Conservation (phyloP, 2,113 vertebrate species). For the Centropus bengalensis region DNA sequence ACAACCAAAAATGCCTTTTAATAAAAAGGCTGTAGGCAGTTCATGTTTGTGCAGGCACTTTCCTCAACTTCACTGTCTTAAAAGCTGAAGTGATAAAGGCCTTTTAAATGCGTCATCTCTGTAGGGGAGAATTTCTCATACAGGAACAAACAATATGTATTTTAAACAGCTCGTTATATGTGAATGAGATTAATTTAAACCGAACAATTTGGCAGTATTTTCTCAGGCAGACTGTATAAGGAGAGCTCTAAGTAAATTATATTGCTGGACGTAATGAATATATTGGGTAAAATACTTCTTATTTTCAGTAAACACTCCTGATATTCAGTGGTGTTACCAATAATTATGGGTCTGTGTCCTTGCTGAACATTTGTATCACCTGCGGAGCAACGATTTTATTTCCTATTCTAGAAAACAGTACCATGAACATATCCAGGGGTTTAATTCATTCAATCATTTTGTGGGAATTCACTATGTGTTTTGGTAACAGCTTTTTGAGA, state of each 20-base stretch:
- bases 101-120: background rate
- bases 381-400: background rate
- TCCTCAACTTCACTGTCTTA: background rate
- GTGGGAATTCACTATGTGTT: background rate
- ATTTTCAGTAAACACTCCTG: background rate
- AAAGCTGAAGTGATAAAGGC: background rate
- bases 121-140: background rate
- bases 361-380: background rate
- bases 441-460: background rate
- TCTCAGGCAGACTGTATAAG: background rate
- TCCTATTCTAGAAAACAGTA: background rate
- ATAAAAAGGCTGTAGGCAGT: background rate
- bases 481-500: background rate
- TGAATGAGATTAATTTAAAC: background rate
- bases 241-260: constrained; percentile 5
- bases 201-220: background rate
- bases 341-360: background rate
- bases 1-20: background rate
- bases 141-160: background rate
- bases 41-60: background rate
- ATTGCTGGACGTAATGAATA: background rate
- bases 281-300: background rate
- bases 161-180: background rate
- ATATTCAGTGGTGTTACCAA: background rate
- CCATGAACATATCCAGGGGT: background rate